These are phyloP conservation scores for Sminthurinus signatus DNA, from an alignment of 1,140 invertebrate species.

Conservation along the genomic window DNA sequence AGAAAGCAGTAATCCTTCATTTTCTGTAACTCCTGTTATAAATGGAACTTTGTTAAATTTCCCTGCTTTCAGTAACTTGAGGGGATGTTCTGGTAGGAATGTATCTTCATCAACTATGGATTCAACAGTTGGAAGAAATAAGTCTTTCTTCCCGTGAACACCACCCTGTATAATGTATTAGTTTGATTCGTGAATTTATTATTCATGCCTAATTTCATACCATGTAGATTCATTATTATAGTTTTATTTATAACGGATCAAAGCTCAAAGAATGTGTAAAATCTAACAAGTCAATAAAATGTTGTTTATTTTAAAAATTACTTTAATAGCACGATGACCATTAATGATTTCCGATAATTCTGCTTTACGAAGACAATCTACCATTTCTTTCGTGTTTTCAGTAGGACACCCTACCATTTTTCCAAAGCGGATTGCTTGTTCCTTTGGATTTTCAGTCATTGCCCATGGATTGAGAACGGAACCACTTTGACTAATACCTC, in stretches of 20 bases:
- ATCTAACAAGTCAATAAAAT: background rate
- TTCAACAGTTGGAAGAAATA: conserved; percentile 29
- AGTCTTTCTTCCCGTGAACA: conserved; percentile 38
- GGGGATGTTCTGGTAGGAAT: conserved; percentile 58
- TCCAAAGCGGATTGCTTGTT: conserved; percentile 41
- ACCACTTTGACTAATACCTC: conserved; percentile 69
- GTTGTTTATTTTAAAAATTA: conserved; percentile 43
- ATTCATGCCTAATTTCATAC: conserved; percentile 23
- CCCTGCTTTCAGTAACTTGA: conserved; percentile 48
- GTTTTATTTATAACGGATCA: conserved; percentile 46
- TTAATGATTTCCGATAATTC: conserved; percentile 49
- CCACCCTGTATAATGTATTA: conserved; percentile 27
- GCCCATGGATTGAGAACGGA: conserved; percentile 71
- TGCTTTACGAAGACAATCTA: conserved; percentile 43
- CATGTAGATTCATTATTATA: conserved; percentile 46
- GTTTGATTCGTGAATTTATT: background rate
- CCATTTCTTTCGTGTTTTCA: conserved; percentile 18
- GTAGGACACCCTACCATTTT: conserved; percentile 46
- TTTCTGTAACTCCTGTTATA: conserved; percentile 54
- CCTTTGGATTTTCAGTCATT: conserved; percentile 54
- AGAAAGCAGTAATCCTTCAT: background rate
- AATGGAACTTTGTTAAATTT: conserved; percentile 54
- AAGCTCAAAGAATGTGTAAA: background rate
- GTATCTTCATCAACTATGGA: conserved; percentile 50
- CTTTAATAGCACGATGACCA: conserved; percentile 34